Evolutionary conservation across 2,888 invertebrate species (phyloP).

Genomic region (Drosophila colorata): DNA sequence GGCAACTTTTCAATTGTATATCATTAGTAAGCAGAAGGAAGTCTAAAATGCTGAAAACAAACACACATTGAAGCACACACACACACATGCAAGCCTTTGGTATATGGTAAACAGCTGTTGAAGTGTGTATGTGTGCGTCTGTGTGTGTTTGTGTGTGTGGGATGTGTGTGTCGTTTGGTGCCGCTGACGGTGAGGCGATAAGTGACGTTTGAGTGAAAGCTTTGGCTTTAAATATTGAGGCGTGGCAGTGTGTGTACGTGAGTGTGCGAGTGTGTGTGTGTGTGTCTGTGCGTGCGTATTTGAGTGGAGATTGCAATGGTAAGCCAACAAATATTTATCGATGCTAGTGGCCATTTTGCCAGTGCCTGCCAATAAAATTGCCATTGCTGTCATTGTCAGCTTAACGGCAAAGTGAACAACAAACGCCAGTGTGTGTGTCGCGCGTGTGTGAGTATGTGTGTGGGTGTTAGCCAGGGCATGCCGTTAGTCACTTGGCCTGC

Average conservation of each 20-base stretch:
- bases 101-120: constrained; percentile 62
- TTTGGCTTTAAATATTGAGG: constrained; percentile 51
- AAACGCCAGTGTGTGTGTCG: constrained; percentile 35
- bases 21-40: constrained; percentile 41
- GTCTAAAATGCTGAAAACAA: constrained; percentile 50
- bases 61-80: constrained; percentile 24
- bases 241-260: constrained; percentile 13
- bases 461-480: constrained; percentile 21
- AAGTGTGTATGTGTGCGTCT: constrained; percentile 31
- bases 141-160: constrained; percentile 35
- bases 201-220: constrained; percentile 79
- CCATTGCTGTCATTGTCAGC: constrained; percentile 80
- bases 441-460: constrained; percentile 2
- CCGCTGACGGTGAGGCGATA: constrained; percentile 50
- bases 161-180: constrained; percentile 18
- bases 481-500: constrained; percentile 54
- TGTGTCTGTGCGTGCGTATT: constrained; percentile 19
- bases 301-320: constrained; percentile 54
- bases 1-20: constrained; percentile 50
- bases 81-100: constrained; percentile 21
- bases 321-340: constrained; percentile 79
- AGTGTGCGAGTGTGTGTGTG: constrained; percentile 6
- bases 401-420: constrained; percentile 77
- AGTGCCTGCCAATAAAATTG: constrained; percentile 76
- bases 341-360: constrained; percentile 77